Evolutionary conservation across 1,140 invertebrate species (phyloP).

Genomic region (Bombus vancouverensis): DNA sequence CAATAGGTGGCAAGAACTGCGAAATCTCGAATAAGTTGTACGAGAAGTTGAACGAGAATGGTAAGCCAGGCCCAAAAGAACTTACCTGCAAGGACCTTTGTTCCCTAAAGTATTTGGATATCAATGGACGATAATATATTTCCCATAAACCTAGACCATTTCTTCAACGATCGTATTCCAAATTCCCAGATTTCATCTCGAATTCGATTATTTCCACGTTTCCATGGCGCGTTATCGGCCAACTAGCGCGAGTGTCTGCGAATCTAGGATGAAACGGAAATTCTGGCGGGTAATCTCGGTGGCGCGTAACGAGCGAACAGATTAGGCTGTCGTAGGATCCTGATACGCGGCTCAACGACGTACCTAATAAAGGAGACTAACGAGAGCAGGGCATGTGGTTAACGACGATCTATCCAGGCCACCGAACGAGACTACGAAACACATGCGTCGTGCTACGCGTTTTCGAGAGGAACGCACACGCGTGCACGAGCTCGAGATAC

Average conservation of each 20-base stretch:
- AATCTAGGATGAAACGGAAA: constrained; percentile 27
- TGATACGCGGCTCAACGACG: constrained; percentile 34
- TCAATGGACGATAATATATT: background rate
- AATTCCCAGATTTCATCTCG: background rate
- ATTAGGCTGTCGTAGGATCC: constrained; percentile 51
- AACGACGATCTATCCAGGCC: constrained; percentile 55
- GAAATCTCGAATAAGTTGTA: too few relatives aligned
- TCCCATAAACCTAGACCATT: background rate
- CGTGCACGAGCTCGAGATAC: constrained; percentile 26
- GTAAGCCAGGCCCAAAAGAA: too few relatives aligned
- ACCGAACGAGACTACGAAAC: constrained; percentile 36
- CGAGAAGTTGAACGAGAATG: too few relatives aligned
- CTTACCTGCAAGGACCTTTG: too few relatives aligned
- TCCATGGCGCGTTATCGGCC: background rate
- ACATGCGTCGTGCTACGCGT: constrained; percentile 46
- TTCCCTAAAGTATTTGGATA: background rate
- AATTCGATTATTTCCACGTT: background rate
- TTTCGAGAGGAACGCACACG: constrained; percentile 44
- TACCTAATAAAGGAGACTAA: constrained; percentile 63
- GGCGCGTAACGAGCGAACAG: constrained; percentile 46
- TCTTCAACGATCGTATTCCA: background rate
- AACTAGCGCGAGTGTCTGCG: background rate
- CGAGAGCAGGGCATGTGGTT: constrained; percentile 73
- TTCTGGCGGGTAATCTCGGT: constrained; percentile 30
- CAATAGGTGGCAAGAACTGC: too few relatives aligned